Percentiles rank a stretch among this genome's conserved stretches.
Evolutionary conservation across 1,140 invertebrate genomes (phyloP).

Genomic region (Solenopsis fugax): DNA sequence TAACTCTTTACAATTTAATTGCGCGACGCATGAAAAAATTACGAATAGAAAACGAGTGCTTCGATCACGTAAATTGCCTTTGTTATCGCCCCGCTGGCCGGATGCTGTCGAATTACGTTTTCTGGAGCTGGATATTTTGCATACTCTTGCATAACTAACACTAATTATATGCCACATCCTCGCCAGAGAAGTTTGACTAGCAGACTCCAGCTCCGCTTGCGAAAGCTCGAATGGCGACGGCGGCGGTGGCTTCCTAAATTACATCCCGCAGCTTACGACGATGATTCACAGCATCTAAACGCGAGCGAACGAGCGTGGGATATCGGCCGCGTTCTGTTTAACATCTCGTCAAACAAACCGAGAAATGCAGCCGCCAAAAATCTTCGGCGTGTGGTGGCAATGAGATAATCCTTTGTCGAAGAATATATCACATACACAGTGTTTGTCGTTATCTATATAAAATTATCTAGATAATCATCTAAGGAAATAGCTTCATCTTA

Average conservation of each 20-base stretch:
- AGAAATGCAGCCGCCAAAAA: slow-evolving; percentile 24
- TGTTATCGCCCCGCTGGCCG: neutral
- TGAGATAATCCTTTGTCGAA: neutral
- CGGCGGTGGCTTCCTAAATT: slow-evolving; percentile 66
- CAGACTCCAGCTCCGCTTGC: slow-evolving; percentile 41
- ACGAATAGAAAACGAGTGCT: neutral
- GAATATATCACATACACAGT: neutral
- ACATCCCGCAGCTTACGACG: slow-evolving; percentile 66
- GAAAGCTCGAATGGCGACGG: slow-evolving; percentile 44
- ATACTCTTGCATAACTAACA: slow-evolving; percentile 35
- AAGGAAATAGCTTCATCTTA: too few relatives aligned
- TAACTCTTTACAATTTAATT: too few relatives aligned
- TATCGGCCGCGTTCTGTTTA: slow-evolving; percentile 53
- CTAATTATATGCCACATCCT: slow-evolving; percentile 16
- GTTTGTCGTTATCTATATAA: too few relatives aligned
- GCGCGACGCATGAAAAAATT: neutral
- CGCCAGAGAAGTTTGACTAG: neutral
- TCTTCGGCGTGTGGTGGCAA: slow-evolving; percentile 6
- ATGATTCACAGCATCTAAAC: slow-evolving; percentile 72
- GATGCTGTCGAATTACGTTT: slow-evolving; percentile 5
- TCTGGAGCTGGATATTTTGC: slow-evolving; percentile 1
- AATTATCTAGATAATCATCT: too few relatives aligned
- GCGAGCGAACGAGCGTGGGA: slow-evolving; percentile 51
- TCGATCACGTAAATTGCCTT: neutral
- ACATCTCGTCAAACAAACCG: slow-evolving; percentile 51